Evolutionary conservation across 92 coral and sea anemone species (phyloP), one percentile per base, ranked within the genome.

Genomic region (Parazoanthus atlanticus): DNA sequence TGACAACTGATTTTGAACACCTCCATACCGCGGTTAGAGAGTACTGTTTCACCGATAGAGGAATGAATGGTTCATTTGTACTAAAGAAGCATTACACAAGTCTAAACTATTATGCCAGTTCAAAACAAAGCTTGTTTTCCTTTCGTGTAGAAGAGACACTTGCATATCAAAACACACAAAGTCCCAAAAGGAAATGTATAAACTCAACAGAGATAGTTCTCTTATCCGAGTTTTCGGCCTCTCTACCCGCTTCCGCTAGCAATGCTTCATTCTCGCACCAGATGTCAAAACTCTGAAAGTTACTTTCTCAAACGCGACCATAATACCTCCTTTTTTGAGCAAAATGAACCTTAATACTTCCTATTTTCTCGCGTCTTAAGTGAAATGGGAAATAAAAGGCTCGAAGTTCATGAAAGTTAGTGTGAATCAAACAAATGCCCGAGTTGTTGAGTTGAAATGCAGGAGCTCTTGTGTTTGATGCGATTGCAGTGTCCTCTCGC

Each of bases 291-390:
- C 87, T 28, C 38, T 47, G 82, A 84, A 84, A 65, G 11, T 84
- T 65, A 70, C 74, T 46, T 84, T 71, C 78, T 84, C 87, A 71
- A 33, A 46, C 65, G 26, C 49, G 67, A 84, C 87, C 87, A 71
- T 84, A 84, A 84, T 84, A 84, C 87, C 87, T 84, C 87, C 87
- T 84, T 84, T 84, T 84, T 84, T 70, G 87, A 84, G 69, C 87
- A 84, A 84, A 75, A 29, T 70, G 66, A 73, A 28, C 78, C 65
- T 31, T 84, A 84, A 84, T 84, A 84, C 87, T 84, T 84, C 87
- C 87, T 84, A 29, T 70, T 84, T 82, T 67, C 87, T 69, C 69
- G 66, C 38, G n/a, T 29, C 69, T 84, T 43, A 84, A 84, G 87
- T 71, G 69, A 43, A 84, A 70, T 69, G 78, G 87, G 78, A 84